These are phyloP conservation scores for cat (Felis catus) DNA, from an alignment of 2,113 vertebrate genomes.

Conservation along the genomic window F.catus_Fca126_mat1.0 CM031412.1:209011001-209011500, in stretches of 20 bases:
- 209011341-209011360: background rate
- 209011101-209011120: background rate
- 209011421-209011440: background rate
- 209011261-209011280: background rate
- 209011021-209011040: background rate
- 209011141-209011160: background rate
- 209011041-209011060: background rate
- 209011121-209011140: background rate
- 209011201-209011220: background rate
- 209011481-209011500: background rate
- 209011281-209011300: background rate
- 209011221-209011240: background rate
- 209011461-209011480: background rate
- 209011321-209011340: background rate
- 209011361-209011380: background rate
- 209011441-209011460: background rate
- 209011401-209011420: fast-evolving
- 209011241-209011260: background rate
- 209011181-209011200: background rate
- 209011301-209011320: background rate
- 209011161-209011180: background rate
- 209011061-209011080: background rate
- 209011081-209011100: background rate
- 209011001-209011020: background rate
- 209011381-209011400: background rate